These are phyloP conservation scores for Microplitis deprimator DNA, from an alignment of 2,888 invertebrate genomes.

Conservation along the genomic window DNA sequence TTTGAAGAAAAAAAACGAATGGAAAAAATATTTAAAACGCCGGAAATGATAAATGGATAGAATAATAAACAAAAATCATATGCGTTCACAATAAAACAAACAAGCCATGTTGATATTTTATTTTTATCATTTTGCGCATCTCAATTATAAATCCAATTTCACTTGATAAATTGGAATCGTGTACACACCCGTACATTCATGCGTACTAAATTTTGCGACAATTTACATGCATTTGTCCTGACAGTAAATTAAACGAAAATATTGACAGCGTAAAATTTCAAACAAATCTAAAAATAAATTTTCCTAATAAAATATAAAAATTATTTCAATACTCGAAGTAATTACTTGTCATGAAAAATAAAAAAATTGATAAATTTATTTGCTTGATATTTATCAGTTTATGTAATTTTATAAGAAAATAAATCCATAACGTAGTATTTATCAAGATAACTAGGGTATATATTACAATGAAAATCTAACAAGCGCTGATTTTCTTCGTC, in stretches of 20 bases:
- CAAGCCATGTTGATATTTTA: not conserved
- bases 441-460: not conserved
- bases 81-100: not conserved
- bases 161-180: not conserved
- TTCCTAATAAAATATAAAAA: no score
- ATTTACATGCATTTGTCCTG: not conserved
- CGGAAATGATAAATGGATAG: not conserved
- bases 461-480: not conserved
- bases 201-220: not conserved
- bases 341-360: no score
- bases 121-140: not conserved
- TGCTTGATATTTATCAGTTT: no score
- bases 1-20: no score
- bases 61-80: not conserved
- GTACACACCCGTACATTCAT: not conserved
- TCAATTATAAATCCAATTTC: not conserved
- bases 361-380: no score
- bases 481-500: slow-evolving; percentile 10
- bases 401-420: not conserved
- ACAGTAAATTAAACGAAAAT: not conserved
- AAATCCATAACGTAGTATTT: not conserved
- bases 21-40: no score
- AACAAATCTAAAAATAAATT: not conserved
- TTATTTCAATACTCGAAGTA: no score
- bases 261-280: not conserved